Conservation (phyloP, 2,797 vertebrate genomes). For the Sciurus vulgaris region DNA sequence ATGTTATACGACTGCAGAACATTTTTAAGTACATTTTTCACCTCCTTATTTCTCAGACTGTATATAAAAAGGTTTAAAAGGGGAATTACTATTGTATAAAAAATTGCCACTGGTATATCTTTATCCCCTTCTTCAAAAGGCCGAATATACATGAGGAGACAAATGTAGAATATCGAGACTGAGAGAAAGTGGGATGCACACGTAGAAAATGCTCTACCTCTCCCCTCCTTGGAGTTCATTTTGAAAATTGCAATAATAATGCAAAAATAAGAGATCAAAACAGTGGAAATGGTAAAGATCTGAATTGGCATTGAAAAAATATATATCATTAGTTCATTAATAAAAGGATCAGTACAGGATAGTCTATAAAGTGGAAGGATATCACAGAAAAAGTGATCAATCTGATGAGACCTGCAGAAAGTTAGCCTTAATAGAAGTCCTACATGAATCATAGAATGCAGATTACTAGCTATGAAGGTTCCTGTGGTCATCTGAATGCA, state of each 20-base stretch:
- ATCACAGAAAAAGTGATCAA: slow-evolving; percentile 70
- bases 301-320: slow-evolving; percentile 67
- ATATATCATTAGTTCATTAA: slow-evolving; percentile 70
- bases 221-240: slow-evolving; percentile 51
- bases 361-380: slow-evolving; percentile 62
- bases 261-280: slow-evolving; percentile 65
- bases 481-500: slow-evolving; percentile 45
- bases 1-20: background rate
- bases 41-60: slow-evolving; percentile 65
- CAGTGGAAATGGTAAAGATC: slow-evolving; percentile 15
- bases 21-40: slow-evolving; percentile 59
- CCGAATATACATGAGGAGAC: slow-evolving; percentile 59
- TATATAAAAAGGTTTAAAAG: slow-evolving; percentile 74
- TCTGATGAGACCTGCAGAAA: slow-evolving; percentile 59
- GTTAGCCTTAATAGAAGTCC: slow-evolving; percentile 31
- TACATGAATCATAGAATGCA: slow-evolving; percentile 41
- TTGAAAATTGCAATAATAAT: slow-evolving; percentile 54
- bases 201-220: slow-evolving; percentile 64
- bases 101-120: slow-evolving; percentile 69
- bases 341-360: slow-evolving; percentile 55
- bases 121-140: slow-evolving; percentile 63
- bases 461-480: background rate
- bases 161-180: slow-evolving; percentile 74
- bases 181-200: slow-evolving; percentile 68
- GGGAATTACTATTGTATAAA: slow-evolving; percentile 70